phyloP scores from a whole-genome alignment of 2,113 vertebrate species.

The Chascanopsetta lugubris region DNA sequence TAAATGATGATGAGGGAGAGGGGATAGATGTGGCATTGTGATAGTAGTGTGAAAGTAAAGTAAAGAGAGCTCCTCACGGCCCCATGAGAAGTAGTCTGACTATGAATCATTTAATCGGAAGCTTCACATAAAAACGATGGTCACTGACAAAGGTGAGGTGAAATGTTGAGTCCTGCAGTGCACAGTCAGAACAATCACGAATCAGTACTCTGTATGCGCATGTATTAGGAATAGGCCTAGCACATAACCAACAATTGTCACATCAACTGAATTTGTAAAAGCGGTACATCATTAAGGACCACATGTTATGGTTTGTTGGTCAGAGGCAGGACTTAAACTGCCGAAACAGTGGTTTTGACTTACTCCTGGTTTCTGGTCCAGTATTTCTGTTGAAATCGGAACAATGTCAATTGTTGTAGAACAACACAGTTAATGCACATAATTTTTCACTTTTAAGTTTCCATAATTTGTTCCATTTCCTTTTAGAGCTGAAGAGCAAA shows the following conservation, averaged over 20 bases:
- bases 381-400: too few species aligned
- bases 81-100: constrained; percentile 2
- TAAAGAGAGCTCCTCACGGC: constrained; percentile 31
- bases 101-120: not conserved
- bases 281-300: not conserved
- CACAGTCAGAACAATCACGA: not conserved
- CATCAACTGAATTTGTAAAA: not conserved
- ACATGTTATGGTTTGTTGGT: too few species aligned
- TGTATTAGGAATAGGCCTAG: not conserved
- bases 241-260: not conserved
- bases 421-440: too few species aligned
- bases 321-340: too few species aligned
- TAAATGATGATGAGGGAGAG: constrained; percentile 75
- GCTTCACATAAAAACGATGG: not conserved
- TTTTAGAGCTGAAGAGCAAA: too few species aligned
- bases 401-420: too few species aligned
- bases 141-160: not conserved
- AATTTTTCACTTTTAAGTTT: too few species aligned
- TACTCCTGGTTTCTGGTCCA: too few species aligned
- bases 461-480: too few species aligned
- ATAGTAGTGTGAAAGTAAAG: constrained; percentile 39
- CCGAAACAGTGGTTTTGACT: too few species aligned
- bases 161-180: not conserved
- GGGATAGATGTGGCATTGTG: constrained; percentile 54
- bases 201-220: not conserved